A percentile compares a stretch with the other conserved stretches of the same genome.
Conservation (phyloP, 2,113 vertebrate genomes). For the Melanostigma gelatinosum region DNA sequence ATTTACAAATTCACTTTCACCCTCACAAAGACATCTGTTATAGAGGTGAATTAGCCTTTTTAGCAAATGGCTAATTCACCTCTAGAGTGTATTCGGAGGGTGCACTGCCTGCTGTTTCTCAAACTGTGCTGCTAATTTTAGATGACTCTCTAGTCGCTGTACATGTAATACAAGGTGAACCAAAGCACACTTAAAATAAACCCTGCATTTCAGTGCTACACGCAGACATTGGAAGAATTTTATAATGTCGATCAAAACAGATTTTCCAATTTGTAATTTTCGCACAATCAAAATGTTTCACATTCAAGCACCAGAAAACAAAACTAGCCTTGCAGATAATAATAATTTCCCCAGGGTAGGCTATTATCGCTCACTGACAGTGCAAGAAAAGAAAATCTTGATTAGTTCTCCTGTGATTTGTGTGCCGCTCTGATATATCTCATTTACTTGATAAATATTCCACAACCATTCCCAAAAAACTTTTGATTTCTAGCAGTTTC, state of each 20-base stretch:
- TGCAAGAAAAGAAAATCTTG: slow-evolving; percentile 36
- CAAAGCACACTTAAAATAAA: slow-evolving; percentile 40
- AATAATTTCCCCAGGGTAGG: slow-evolving; percentile 56
- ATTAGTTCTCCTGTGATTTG: slow-evolving; percentile 60
- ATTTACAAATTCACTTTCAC: slow-evolving; percentile 59
- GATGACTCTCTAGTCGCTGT: slow-evolving; percentile 52
- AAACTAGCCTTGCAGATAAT: slow-evolving; percentile 60
- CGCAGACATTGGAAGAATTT: background rate
- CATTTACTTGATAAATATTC: slow-evolving; percentile 68
- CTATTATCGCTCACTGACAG: slow-evolving; percentile 29
- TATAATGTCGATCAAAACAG: slow-evolving; percentile 9
- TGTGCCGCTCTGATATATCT: slow-evolving; percentile 47
- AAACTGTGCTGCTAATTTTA: slow-evolving; percentile 78
- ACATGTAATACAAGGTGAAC: slow-evolving; percentile 76
- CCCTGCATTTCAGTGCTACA: slow-evolving; percentile 4
- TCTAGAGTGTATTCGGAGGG: slow-evolving; percentile 72
- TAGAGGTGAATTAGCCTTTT: slow-evolving; percentile 78
- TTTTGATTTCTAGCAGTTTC: slow-evolving; percentile 44
- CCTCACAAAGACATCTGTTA: slow-evolving; percentile 74
- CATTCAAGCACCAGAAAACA: slow-evolving; percentile 47
- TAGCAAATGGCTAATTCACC: slow-evolving; percentile 80
- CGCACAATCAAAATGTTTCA: slow-evolving; percentile 27
- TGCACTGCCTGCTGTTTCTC: slow-evolving; percentile 76
- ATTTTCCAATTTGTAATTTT: slow-evolving; percentile 40
- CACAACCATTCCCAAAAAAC: slow-evolving; percentile 43